Base-by-base conservation (phyloP, 2,888 invertebrate genomes). In the Operophtera brumata region DNA sequence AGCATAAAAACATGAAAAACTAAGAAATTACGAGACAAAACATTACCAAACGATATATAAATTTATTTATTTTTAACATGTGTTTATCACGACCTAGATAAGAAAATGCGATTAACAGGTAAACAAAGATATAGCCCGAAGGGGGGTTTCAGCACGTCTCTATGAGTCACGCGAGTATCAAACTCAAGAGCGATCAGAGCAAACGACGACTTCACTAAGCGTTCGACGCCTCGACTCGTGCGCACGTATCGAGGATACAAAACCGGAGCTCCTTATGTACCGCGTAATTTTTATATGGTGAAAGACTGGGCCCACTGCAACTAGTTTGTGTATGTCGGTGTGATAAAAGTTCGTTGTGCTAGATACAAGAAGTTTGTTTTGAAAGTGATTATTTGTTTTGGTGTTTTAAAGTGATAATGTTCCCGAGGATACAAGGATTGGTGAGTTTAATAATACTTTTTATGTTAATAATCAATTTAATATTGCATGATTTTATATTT, bases 351-450 rank as follows among this genome's bases (percentile, higher is more conserved):
- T 73, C 62, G 59, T 70, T 69, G 77, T 77, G 71, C 66, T 69
- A 61, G 64, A 62, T 59, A 61, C 47, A 67, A n/a, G 55, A 54
- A 45, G 41, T 64, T 60, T 67, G 63, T 57, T 69, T 70, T 63
- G 48, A 58, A 40, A 60, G 73, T 74, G 69, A 59, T 59, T 50
- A 63, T 54, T 61, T 67, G 67, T 71, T 71, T 71, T 49, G 30
- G 71, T 72, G 71, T 70, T 69, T 14, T 48, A 61, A 69, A 67
- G 71, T 65, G 60, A 82, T 75, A 63, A 90, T 90, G 89, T 88
- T 90, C 76, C 89, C 89, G 37, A 83, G 86, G 82, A 86, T 89
- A 65, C 89, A 90, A 65, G 88, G 88, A 73, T 71, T 90, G 88
- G 89, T 90, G 62, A 82, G 89, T 82, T 43, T 7, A 30, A 37